Evolutionary conservation across 2,113 vertebrate genomes (phyloP).

Genomic region (Cyanocitta stelleri): DNA sequence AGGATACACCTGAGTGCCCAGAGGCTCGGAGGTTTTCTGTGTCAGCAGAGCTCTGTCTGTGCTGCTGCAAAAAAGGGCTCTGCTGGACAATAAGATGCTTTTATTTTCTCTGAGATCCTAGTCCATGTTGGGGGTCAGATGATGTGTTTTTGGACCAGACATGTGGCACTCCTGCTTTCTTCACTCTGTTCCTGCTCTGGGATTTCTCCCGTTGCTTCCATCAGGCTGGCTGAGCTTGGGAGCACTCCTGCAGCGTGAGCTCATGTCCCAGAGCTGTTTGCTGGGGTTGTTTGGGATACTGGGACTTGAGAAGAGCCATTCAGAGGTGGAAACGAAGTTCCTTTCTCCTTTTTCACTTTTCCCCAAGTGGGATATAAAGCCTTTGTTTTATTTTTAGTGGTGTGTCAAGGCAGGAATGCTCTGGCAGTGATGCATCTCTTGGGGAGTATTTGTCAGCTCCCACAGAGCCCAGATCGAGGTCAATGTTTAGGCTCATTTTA

Average conservation of each 20-base stretch:
- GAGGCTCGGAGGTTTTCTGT: background rate
- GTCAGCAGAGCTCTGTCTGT: background rate
- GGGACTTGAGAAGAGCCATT: background rate
- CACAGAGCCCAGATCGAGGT: background rate
- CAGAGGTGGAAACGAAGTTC: background rate
- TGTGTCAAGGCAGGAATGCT: background rate
- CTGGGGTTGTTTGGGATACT: background rate
- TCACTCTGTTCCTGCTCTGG: background rate
- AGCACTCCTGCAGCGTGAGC: background rate
- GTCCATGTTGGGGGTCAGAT: background rate
- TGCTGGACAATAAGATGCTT: background rate
- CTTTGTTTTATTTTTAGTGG: background rate
- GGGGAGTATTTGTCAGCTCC: background rate
- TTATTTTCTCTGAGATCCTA: background rate
- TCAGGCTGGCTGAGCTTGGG: background rate
- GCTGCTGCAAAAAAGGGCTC: background rate
- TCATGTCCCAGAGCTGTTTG: background rate
- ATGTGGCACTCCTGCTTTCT: background rate
- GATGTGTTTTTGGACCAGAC: background rate
- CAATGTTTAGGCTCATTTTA: background rate
- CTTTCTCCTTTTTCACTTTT: background rate
- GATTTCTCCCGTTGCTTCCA: background rate
- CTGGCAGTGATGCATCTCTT: background rate
- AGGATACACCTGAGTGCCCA: background rate
- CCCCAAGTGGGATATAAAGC: background rate